Conservation (phyloP, 1,140 invertebrate species). For the Rhopalosiphum maidis region DNA sequence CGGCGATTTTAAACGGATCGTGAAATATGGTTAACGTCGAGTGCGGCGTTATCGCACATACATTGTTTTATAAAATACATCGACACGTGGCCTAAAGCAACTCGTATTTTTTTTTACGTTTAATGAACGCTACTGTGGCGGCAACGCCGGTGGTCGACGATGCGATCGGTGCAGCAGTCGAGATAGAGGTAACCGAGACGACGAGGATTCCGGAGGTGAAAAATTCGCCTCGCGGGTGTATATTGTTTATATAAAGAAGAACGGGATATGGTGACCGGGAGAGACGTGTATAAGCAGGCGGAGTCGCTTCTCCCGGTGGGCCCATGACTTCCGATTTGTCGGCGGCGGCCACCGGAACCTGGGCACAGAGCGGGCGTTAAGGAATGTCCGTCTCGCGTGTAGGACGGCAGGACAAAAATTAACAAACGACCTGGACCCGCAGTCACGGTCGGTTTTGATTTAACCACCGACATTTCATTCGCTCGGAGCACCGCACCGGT, state of each 20-base stretch:
- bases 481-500: background rate
- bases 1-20: background rate
- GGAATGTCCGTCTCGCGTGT: background rate
- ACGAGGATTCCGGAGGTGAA: background rate
- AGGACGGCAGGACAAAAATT: slow-evolving; percentile 14
- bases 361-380: background rate
- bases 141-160: background rate
- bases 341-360: background rate
- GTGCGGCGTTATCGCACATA: background rate
- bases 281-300: background rate
- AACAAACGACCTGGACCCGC: slow-evolving; percentile 4
- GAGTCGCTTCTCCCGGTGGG: background rate
- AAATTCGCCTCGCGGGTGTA: background rate
- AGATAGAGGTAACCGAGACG: background rate
- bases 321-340: slow-evolving; percentile 53
- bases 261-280: background rate
- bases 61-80: background rate
- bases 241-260: background rate
- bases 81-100: background rate
- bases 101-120: background rate
- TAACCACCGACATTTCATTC: slow-evolving; percentile 21
- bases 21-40: background rate
- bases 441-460: slow-evolving; percentile 42
- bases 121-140: background rate
- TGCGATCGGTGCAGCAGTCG: background rate